Evolutionary conservation across 2,888 invertebrate species (phyloP), one percentile per base, ranked within the genome.

Genomic region (Chloroclysta siterata): DNA sequence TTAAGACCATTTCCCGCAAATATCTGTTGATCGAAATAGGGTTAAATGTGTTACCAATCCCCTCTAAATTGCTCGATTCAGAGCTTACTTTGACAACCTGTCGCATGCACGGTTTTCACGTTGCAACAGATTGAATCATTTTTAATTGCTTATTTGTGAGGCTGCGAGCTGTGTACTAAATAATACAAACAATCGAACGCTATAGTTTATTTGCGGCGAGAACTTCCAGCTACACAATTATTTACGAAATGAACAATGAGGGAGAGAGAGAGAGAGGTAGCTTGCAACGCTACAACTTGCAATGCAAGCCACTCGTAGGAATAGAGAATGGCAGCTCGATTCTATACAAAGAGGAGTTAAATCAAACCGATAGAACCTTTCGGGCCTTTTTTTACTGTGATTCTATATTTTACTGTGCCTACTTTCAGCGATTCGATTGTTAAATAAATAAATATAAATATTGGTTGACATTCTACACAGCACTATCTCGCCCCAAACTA

Each of bases 1-100:
- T 67, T 66, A 66, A 69, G 72, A 67, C 69, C 66, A 64, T 69
- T 71, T 67, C 50, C 68, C 67, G 69, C 67, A 68, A 70, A 72
- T 69, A 66, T 68, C 72, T 70, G 68, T 67, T 69, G 69, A 70
- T 71, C 69, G 71, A 69, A 71, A 70, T 68, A 66, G 70, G 65
- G 69, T 70, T 69, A 66, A 69, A 69, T 70, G 69, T 68, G 68
- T 70, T 68, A 66, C 68, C 63, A 62, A 70, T 72, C 62, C 60
- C 53, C 60, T 66, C 67, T 66, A 67, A 70, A 69, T 66, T 68
- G 69, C 65, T 66, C 70, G 69, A 69, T 72, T 60, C 60, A 52
- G 64, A 70, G 69, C 69, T 72, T 68, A 65, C 66, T 70, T 71
- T 74, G 72, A 74, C 72, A 70, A 71, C 73, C 72, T 74, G 73